These are phyloP conservation scores for Eclectus roratus DNA, from an alignment of 2,113 vertebrate species.

Conservation along the genomic window DNA sequence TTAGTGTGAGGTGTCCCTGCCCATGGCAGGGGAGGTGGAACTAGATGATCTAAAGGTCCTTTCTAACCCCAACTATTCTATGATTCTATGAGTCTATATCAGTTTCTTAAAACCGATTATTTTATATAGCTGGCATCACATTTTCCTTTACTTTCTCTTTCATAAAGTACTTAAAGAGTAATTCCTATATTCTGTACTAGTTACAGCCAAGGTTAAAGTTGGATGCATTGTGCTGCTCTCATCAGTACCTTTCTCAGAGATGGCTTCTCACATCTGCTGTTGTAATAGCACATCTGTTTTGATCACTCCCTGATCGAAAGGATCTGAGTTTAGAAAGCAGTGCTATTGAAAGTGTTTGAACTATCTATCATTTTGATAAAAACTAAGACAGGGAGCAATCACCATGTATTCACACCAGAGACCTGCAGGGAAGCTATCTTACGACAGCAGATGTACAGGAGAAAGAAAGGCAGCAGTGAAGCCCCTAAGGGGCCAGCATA, in stretches of 20 bases:
- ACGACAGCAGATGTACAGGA: neutral
- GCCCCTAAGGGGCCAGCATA: neutral
- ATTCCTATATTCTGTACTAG: neutral
- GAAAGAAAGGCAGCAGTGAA: neutral
- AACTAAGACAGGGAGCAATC: neutral
- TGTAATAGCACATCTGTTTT: neutral
- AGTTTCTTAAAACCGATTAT: neutral
- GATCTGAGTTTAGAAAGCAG: neutral
- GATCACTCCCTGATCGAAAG: neutral
- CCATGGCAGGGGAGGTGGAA: too few relatives aligned
- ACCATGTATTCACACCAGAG: neutral
- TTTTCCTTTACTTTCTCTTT: neutral
- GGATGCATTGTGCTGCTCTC: neutral
- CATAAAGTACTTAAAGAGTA: neutral
- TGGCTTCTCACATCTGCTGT: neutral
- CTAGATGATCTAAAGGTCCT: too few relatives aligned
- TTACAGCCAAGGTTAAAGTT: neutral
- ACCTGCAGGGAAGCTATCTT: neutral
- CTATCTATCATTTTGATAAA: neutral
- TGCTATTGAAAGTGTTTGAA: neutral
- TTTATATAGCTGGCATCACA: neutral
- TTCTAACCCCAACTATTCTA: too few relatives aligned
- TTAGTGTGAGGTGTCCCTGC: too few relatives aligned
- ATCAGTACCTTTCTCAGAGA: neutral
- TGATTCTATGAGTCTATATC: neutral